phyloP scores from a whole-genome alignment of 2,113 vertebrate species.

The Oreocharis arfaki region DNA sequence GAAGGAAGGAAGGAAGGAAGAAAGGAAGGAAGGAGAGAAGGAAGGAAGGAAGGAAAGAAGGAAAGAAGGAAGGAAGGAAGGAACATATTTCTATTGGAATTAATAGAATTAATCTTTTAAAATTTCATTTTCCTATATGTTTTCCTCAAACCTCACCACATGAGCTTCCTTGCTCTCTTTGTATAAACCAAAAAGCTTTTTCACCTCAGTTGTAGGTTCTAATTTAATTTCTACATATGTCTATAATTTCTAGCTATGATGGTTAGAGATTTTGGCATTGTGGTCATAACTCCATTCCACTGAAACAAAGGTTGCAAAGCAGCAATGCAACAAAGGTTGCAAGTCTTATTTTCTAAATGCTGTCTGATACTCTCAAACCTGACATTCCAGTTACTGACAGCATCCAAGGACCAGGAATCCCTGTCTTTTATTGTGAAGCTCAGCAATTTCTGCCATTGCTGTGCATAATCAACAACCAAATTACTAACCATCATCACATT shows the following conservation, averaged over 20 bases:
- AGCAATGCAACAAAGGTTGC: not conserved
- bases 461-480: not conserved
- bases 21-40: not conserved
- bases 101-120: not conserved
- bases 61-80: too few species aligned
- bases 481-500: not conserved
- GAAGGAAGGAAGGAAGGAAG: too few species aligned
- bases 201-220: not conserved
- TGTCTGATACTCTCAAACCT: not conserved
- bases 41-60: not conserved
- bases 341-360: not conserved
- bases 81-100: not conserved
- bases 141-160: not conserved
- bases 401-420: not conserved
- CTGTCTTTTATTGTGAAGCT: not conserved
- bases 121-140: not conserved
- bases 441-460: not conserved
- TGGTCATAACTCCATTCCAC: not conserved
- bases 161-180: not conserved
- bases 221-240: not conserved
- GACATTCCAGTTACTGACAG: not conserved
- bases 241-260: not conserved
- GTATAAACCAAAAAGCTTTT: not conserved
- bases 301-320: not conserved
- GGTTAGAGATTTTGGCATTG: not conserved